Evolutionary conservation across 2,888 invertebrate species (phyloP).

Genomic region (Cenopis cana): DNA sequence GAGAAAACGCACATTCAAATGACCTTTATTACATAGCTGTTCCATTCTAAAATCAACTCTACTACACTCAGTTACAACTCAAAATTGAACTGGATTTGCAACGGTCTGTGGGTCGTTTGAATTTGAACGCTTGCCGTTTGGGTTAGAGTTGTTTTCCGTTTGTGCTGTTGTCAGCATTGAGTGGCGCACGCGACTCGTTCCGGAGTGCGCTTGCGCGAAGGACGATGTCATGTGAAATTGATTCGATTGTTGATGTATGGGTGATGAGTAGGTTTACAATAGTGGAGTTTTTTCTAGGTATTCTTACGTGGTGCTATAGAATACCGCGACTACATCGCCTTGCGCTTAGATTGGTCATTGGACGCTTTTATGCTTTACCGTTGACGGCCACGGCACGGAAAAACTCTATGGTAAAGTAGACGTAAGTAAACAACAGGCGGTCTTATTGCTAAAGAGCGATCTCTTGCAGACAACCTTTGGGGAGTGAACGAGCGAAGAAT

Average conservation of each 20-base stretch:
- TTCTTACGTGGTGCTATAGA: constrained; percentile 1
- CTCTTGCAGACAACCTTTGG: too few species aligned
- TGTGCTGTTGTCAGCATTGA: constrained; percentile 18
- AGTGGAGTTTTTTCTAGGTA: constrained; percentile 11
- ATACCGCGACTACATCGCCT: too few species aligned
- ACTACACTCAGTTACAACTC: background rate
- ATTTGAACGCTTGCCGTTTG: background rate
- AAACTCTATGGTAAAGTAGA: too few species aligned
- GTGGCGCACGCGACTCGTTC: constrained; percentile 67
- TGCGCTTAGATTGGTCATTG: background rate
- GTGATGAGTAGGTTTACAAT: constrained; percentile 22
- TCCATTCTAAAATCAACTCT: constrained; percentile 13
- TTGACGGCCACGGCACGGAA: too few species aligned
- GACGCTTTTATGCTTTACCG: too few species aligned
- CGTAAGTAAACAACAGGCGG: too few species aligned
- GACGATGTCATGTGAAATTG: constrained; percentile 69
- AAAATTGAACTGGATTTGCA: background rate
- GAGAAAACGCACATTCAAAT: constrained; percentile 50
- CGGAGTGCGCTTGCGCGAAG: constrained; percentile 61
- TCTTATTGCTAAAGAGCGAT: too few species aligned
- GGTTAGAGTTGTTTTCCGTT: background rate
- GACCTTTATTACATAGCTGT: constrained; percentile 54
- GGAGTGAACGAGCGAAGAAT: too few species aligned
- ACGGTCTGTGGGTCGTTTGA: background rate
- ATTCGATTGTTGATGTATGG: constrained; percentile 52